These are phyloP conservation scores for Candoia aspera DNA, from an alignment of 2,113 vertebrate species.

Conservation along the genomic window DNA sequence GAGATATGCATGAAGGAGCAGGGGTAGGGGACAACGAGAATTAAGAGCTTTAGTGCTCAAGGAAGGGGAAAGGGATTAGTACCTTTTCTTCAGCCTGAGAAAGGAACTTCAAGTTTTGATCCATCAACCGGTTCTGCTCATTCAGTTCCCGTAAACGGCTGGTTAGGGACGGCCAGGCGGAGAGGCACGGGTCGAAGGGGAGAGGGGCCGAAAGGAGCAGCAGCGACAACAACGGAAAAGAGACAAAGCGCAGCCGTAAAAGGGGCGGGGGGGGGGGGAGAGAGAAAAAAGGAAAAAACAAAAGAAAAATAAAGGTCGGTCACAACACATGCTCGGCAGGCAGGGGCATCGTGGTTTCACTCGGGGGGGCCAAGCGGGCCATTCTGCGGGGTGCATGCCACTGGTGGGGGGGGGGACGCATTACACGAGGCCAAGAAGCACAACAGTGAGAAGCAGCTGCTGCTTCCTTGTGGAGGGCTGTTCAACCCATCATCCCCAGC, in stretches of 20 bases:
- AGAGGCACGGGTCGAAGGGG: slow-evolving; percentile 67
- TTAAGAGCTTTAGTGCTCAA: slow-evolving; percentile 3
- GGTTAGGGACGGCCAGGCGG: slow-evolving; percentile 75
- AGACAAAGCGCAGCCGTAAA: slow-evolving; percentile 63
- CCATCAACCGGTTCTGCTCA: slow-evolving; percentile 88
- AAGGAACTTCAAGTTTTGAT: slow-evolving; percentile 91
- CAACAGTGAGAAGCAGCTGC: background rate
- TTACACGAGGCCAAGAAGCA: slow-evolving; percentile 73
- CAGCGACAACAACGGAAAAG: slow-evolving; percentile 21
- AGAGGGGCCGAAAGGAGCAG: slow-evolving; percentile 69
- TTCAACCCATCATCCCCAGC: background rate
- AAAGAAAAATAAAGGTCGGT: slow-evolving; percentile 52
- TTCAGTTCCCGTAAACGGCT: slow-evolving; percentile 87
- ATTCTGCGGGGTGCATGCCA: slow-evolving; percentile 22
- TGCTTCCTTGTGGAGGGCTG: background rate
- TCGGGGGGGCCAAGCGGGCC: background rate
- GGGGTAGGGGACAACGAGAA: slow-evolving; percentile 44
- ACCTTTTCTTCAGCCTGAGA: slow-evolving; percentile 93
- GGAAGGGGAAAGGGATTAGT: slow-evolving; percentile 69
- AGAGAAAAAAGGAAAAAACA: background rate
- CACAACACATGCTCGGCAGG: slow-evolving; percentile 57
- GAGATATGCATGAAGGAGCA: slow-evolving; percentile 17
- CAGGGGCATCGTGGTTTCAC: background rate
- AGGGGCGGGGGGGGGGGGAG: background rate
- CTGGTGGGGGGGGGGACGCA: slow-evolving; percentile 35